Evolutionary conservation across 2,113 vertebrate genomes (phyloP).

Genomic region (Ariopsis seemanni): DNA sequence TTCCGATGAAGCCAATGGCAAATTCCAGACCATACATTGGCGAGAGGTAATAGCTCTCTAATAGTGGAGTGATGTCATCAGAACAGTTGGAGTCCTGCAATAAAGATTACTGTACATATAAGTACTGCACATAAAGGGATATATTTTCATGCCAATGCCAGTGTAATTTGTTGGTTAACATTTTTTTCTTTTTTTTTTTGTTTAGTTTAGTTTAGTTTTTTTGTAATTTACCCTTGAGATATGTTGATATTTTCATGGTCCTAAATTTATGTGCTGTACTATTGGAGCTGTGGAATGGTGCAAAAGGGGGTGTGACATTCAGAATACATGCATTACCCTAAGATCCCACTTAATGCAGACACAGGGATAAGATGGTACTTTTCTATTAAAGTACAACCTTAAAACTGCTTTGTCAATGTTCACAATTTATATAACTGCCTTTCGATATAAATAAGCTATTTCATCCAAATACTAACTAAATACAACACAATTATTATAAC

Average conservation of each 20-base stretch:
- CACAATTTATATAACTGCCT: not conserved
- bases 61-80: not conserved
- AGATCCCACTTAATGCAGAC: not conserved
- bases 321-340: not conserved
- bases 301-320: not conserved
- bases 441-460: not conserved
- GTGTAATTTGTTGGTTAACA: not conserved
- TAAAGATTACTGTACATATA: not conserved
- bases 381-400: not conserved
- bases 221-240: not conserved
- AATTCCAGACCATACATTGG: constrained; percentile 40
- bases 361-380: not conserved
- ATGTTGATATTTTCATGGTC: not conserved
- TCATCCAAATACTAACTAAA: not conserved
- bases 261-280: not conserved
- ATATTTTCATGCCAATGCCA: too few species aligned
- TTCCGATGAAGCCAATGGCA: constrained; percentile 23
- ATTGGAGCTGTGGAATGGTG: not conserved
- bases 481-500: not conserved
- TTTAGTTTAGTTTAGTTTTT: not conserved
- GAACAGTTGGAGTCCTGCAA: constrained; percentile 21
- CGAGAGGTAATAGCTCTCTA: constrained; percentile 16
- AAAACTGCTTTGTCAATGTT: not conserved
- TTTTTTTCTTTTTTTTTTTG: not conserved
- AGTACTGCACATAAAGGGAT: not conserved